Evolutionary conservation across 2,797 vertebrate genomes (phyloP), one percentile per base, ranked within the genome.

Genomic region (Acrossocheilus wenchowensis): DNA sequence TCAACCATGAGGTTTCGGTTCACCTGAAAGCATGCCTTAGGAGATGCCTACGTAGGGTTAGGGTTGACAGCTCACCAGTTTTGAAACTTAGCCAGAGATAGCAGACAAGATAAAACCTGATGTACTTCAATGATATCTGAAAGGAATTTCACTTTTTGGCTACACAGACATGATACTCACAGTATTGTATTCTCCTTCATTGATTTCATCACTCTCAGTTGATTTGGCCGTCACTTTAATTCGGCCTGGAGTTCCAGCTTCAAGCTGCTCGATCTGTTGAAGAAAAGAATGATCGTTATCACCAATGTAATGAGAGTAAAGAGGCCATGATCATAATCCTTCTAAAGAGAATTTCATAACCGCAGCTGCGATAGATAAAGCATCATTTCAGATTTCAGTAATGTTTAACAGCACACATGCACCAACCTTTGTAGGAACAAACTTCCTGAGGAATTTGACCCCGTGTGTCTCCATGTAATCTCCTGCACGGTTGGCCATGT

Each of bases 401-500:
- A 78, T 79, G 26, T 34, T 26, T 57, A 52, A 66, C 26, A 17
- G 36, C 78, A 62, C 34, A 19, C 5, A 19, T 10, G 72, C 8
- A 87, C 96, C 92, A 92, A 96, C 98, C 95, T 95, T 95, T 69
- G 94, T 43, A 2, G 98, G 98, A 43, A 98, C 94, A 81, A 95
- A 97, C 90, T 96, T 95, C 86, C 95, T 95, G 89, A 98, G 88
- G 94, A 99, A 98, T 91, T 97, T 98, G 17, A 99, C 92, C 0
- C 97, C 97, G 0, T 98, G 97, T 6, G 92, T 94, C 90, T 98
- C 96, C 98, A 99, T 97, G 93, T 97, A 90, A 4, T 95, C 93
- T 1, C 97, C 98, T 0, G 97, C 93, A n/a, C 90, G 97, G 87
- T 97, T 96, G 45, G 98, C 98, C 97, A 99, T 98, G 85, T 99